Base-by-base conservation (phyloP, 1,140 invertebrate species). In the Pseudomyrmex sp. region DNA sequence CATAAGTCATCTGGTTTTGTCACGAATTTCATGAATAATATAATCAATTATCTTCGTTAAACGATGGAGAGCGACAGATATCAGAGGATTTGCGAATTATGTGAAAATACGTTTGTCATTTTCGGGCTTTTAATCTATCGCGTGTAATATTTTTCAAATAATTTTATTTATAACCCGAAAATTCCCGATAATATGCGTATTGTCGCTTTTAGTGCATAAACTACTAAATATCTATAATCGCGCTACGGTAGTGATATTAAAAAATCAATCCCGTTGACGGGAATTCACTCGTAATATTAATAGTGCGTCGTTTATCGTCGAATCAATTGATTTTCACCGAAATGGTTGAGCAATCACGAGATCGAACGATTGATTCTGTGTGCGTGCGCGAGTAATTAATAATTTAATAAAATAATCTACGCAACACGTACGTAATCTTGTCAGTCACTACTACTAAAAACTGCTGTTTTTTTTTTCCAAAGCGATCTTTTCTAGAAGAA, bases 281-380 rank as follows among this genome's bases (percentile, higher is more conserved):
- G 2, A 20, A 59, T 26, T 35, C 35, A 7, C 35, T 48, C 48
- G 61, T 1, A n/a, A 18, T 79, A 79, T 79, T 79, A 79, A 79
- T 54, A 20, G 13, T 20, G 50, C 35, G 35, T 7, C 13, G 76
- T 59, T 79, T 79, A 70, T 77, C 63, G 66, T 50, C 50, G 75
- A 44, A 77, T 69, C 63, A 68, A 77, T 77, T 77, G 75, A 3
- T 77, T 68, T 77, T 77, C 35, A 9, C 13, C 52, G 35, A 35
- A 35, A 56, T 56, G 26, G 18, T 61, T 56, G 44, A 15, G 13
- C 35, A 46, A 13, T 18, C 26, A 56, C 50, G 63, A 77, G 13
- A 56, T 75, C 2, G 8, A 15, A 13, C 20, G 44, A 26, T 69
- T 35, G 5, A 76, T 66, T 18, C 26, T 66, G 35, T 10, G 15